Evolutionary conservation across 2,888 invertebrate genomes (phyloP), one percentile per base, ranked within the genome.

Genomic region (Orthosia gracilis): DNA sequence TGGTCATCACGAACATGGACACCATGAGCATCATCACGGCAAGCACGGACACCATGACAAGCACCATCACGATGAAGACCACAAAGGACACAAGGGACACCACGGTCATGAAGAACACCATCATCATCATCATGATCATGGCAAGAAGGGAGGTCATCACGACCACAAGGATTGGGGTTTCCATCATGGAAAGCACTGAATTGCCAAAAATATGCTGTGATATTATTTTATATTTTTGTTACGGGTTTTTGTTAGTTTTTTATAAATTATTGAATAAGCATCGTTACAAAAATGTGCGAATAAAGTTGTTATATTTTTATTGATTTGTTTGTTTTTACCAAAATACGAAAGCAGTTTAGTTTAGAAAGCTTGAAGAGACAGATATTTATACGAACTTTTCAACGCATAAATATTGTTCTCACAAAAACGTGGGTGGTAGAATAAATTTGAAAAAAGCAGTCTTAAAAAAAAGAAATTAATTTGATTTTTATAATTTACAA

Each of bases 51-150:
- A 96, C 88, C 96, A 96, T 71, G 95, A 96, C 80, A 96, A 96
- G 85, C 94, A 95, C 88, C 96, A 96, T 86, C 82, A 94, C 59
- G 96, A 96, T 77, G 95, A 94, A 73, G 92, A 95, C 73, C 96
- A 96, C 76, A 91, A 96, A 23, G 96, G 96, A n/a, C 96, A 96
- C 87, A 96, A 96, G 86, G 96, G 96, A 55, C 96, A 96, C 79
- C 96, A 96, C 76, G 96, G 96, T 26, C 96, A 96, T 85, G 96
- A 96, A 71, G 95, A 95, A 71, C 96, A 96, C 83, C 96, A 96
- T 87, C 96, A 96, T 77, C 92, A 92, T 83, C 96, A 96, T 84
- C 94, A 96, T 77, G 96, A 95, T 78, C 96, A 96, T 91, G 96
- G 96, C 90, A 96, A 96, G 91, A 96, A 96, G 90, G 96, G 96